phyloP scores from a whole-genome alignment of 2,113 vertebrate genomes.

The Dolichallabes microphthalmus region DNA sequence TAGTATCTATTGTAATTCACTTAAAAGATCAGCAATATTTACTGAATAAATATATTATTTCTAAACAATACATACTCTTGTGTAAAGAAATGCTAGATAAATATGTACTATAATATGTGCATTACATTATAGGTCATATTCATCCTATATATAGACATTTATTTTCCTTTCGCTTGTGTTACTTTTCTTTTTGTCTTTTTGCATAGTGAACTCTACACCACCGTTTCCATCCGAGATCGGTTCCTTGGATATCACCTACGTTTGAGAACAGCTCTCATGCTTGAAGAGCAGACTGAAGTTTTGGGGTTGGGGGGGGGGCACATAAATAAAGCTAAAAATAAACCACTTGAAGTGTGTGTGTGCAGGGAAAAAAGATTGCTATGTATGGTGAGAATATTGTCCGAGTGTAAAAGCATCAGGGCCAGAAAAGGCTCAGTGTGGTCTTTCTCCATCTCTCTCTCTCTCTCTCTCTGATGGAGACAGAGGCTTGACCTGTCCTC shows the following conservation, averaged over 20 bases:
- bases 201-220: neutral
- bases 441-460: neutral
- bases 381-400: neutral
- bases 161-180: neutral
- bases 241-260: neutral
- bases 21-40: neutral
- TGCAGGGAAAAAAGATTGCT: neutral
- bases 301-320: too few species aligned
- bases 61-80: neutral
- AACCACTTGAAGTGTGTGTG: neutral
- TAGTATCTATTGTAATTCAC: neutral
- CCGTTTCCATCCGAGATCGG: neutral
- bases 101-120: neutral
- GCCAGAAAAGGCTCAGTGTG: conserved; percentile 9
- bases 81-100: neutral
- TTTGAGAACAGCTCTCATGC: neutral
- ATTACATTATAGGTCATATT: neutral
- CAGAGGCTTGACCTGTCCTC: conserved; percentile 22
- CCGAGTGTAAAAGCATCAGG: conserved; percentile 16
- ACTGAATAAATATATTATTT: neutral
- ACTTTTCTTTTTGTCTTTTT: too few species aligned
- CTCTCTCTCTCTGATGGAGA: conserved; percentile 9
- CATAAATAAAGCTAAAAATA: neutral
- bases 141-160: neutral
- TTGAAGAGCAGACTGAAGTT: neutral